These are phyloP conservation scores for Pongo pygmaeus DNA, from an alignment of 2,113 vertebrate species.

Conservation along the genomic window DNA sequence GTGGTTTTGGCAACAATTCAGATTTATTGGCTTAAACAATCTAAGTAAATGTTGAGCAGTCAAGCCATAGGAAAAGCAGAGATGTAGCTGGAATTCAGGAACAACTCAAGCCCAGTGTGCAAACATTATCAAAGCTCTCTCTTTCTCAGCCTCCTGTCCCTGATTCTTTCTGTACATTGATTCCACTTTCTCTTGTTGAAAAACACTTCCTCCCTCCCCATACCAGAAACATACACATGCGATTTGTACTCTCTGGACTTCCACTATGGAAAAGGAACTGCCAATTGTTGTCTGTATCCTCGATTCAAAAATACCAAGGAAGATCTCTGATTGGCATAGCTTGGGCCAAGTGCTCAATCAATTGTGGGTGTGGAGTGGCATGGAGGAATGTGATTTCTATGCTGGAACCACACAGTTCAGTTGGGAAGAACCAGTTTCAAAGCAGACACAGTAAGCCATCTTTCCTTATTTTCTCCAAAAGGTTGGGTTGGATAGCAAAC, in stretches of 20 bases:
- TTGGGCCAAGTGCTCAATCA: neutral
- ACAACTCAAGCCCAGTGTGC: neutral
- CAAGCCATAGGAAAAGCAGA: neutral
- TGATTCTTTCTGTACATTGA: neutral
- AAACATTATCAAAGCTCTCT: neutral
- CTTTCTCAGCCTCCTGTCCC: accelerated
- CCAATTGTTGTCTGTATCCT: neutral
- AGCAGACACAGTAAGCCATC: neutral
- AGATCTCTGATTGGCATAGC: neutral
- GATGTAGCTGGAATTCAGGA: neutral
- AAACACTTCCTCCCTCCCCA: neutral
- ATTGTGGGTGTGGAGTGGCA: neutral
- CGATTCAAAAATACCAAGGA: neutral
- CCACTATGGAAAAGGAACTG: neutral
- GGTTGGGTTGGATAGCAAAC: neutral
- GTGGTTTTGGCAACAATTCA: neutral
- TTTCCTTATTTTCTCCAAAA: neutral
- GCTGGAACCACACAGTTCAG: neutral
- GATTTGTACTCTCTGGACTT: neutral
- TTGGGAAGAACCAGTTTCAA: neutral
- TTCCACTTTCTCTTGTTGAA: neutral
- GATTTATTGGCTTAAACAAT: neutral
- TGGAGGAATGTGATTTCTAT: neutral
- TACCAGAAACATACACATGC: neutral
- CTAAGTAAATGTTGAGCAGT: neutral